Conservation (phyloP, 35 echinoderm and acorn worm genomes). For the Eucidaris tribuloides region DNA sequence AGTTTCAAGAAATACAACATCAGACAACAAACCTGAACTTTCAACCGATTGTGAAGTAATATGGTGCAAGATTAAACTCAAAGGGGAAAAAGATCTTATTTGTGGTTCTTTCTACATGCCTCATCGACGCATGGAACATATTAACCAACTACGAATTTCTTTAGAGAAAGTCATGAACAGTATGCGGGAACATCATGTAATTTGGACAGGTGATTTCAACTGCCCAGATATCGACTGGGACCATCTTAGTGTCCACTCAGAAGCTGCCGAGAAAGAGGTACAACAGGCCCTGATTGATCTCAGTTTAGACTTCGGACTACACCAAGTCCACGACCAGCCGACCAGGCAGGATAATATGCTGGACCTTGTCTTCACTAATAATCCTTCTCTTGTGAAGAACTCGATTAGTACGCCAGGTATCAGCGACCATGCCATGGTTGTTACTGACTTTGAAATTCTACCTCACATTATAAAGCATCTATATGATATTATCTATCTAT, state of each 20-base stretch:
- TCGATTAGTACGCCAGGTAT: constrained; percentile 41
- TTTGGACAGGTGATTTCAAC: constrained; percentile 45
- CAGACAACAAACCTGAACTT: not conserved
- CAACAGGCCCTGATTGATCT: constrained; percentile 39
- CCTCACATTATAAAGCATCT: not conserved
- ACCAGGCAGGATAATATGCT: constrained; percentile 26
- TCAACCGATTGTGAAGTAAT: constrained; percentile 38
- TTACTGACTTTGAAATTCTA: constrained; percentile 13
- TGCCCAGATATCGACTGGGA: constrained; percentile 43
- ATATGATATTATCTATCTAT: too few species aligned
- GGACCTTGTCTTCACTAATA: constrained; percentile 42
- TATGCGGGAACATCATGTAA: not conserved
- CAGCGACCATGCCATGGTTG: constrained; percentile 36
- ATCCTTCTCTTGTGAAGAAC: constrained; percentile 36
- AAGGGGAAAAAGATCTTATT: constrained; percentile 40
- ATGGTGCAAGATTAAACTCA: constrained; percentile 38
- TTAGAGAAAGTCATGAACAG: not conserved
- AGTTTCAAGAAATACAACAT: not conserved
- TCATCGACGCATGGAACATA: constrained; percentile 21
- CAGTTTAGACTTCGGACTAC: not conserved
- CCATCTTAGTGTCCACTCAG: not conserved
- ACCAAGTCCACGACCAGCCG: constrained; percentile 20
- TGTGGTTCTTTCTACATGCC: constrained; percentile 51
- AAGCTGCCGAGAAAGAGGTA: constrained; percentile 28
- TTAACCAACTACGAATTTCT: not conserved